Percentiles rank a stretch among this genome's conserved stretches.
These are phyloP conservation scores for Uloborus plumipes DNA, from an alignment of 2,888 invertebrate genomes.

Conservation along the genomic window DNA sequence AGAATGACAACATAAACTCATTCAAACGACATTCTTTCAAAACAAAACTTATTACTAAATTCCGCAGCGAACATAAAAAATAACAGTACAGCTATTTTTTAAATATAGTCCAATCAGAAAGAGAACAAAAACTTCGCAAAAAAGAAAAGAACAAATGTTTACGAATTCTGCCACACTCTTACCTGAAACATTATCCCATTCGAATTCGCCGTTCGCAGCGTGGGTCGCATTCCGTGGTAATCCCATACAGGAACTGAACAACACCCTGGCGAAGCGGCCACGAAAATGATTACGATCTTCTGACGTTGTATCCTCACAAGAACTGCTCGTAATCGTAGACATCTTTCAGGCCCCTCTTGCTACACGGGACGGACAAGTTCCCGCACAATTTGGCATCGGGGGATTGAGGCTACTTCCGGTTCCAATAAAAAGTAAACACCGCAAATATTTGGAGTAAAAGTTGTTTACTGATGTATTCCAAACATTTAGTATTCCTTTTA, in stretches of 20 bases:
- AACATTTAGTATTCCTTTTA: too few species aligned
- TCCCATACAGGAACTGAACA: conserved; percentile 62
- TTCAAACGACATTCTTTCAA: too few species aligned
- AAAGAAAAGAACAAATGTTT: background rate
- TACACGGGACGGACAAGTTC: too few species aligned
- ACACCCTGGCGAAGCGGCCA: conserved; percentile 52
- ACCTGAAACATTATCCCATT: conserved; percentile 62
- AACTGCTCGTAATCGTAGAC: conserved; percentile 39
- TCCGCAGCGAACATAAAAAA: too few species aligned
- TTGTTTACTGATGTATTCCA: too few species aligned
- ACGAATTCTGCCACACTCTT: conserved; percentile 20
- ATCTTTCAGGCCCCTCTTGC: conserved; percentile 9
- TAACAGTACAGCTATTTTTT: too few species aligned
- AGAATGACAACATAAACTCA: too few species aligned
- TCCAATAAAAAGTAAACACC: too few species aligned
- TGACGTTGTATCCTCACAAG: conserved; percentile 40
- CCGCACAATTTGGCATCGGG: too few species aligned
- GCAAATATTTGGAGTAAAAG: too few species aligned
- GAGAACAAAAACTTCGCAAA: background rate
- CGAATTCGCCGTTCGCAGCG: conserved; percentile 36
- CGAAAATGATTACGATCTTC: conserved; percentile 48
- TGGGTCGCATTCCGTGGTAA: conserved; percentile 43
- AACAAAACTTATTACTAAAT: too few species aligned
- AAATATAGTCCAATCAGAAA: background rate
- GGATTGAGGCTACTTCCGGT: too few species aligned